Evolutionary conservation across 2,888 invertebrate genomes (phyloP).

Genomic region (Parnassius smintheus): DNA sequence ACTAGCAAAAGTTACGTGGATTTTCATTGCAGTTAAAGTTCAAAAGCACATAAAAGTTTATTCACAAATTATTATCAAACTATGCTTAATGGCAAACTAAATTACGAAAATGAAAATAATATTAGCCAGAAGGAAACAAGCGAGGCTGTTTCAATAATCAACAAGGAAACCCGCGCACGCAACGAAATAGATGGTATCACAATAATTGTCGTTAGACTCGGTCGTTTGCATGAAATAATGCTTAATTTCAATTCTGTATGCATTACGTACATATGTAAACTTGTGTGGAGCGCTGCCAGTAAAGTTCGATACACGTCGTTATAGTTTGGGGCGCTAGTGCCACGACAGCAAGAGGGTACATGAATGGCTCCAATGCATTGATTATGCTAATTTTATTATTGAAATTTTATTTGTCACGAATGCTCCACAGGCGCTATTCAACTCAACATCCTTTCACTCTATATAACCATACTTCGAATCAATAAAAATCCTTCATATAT

Average conservation of each 20-base stretch:
- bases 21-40: not conserved
- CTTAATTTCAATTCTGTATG: conserved; percentile 72
- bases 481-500: conserved; percentile 16
- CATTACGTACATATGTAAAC: conserved; percentile 62
- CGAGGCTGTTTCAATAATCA: conserved; percentile 48
- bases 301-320: conserved; percentile 61
- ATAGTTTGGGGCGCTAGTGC: conserved; percentile 11
- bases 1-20: not conserved
- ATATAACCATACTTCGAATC: conserved; percentile 13
- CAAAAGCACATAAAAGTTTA: conserved; percentile 1
- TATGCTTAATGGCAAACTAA: conserved; percentile 1
- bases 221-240: conserved; percentile 74
- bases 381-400: conserved; percentile 78
- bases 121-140: conserved; percentile 39
- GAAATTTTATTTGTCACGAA: conserved; percentile 67
- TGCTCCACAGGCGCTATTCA: conserved; percentile 33
- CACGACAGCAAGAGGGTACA: conserved; percentile 51
- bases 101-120: conserved; percentile 19
- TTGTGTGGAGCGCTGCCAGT: conserved; percentile 66
- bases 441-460: conserved; percentile 18
- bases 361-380: conserved; percentile 63
- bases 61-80: conserved; percentile 8
- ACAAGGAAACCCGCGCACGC: conserved; percentile 45
- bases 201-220: conserved; percentile 59
- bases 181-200: conserved; percentile 55